A percentile compares a stretch with the other conserved stretches of the same genome.
phyloP scores from a whole-genome alignment of 1,140 invertebrate genomes.

The Neuroterus valhalla region DNA sequence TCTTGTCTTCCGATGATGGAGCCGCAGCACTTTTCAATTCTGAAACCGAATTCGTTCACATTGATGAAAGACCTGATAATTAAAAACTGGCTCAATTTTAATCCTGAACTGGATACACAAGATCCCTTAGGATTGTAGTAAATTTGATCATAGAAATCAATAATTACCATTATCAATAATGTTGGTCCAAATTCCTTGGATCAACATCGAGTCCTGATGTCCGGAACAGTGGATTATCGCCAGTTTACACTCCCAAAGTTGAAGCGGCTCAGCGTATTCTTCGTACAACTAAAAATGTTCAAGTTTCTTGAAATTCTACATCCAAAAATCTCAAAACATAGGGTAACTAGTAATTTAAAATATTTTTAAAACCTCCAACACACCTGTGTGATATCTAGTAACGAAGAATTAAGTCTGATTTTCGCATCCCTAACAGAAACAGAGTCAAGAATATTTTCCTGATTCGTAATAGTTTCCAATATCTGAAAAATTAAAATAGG shows the following conservation, averaged over 20 bases:
- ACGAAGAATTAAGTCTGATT: constrained; percentile 77
- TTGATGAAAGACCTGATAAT: not conserved
- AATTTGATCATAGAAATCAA: constrained; percentile 45
- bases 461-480: constrained; percentile 78
- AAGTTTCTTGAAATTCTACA: not conserved
- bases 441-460: constrained; percentile 57
- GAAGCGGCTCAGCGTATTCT: constrained; percentile 87
- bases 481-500: constrained; percentile 68
- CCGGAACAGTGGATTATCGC: constrained; percentile 90
- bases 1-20: constrained; percentile 77
- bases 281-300: constrained; percentile 82
- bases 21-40: constrained; percentile 65
- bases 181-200: constrained; percentile 87
- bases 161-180: constrained; percentile 80
- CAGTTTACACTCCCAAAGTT: constrained; percentile 89
- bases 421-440: constrained; percentile 73
- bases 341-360: constrained; percentile 14
- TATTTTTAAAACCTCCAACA: constrained; percentile 30
- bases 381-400: constrained; percentile 82
- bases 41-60: constrained; percentile 42
- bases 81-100: no score
- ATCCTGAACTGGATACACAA: not conserved
- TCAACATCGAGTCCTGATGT: constrained; percentile 84
- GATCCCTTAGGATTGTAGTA: constrained; percentile 20
- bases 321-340: constrained; percentile 34